Conservation (phyloP, 2,113 vertebrate genomes). For the Ictalurus punctatus region DNA sequence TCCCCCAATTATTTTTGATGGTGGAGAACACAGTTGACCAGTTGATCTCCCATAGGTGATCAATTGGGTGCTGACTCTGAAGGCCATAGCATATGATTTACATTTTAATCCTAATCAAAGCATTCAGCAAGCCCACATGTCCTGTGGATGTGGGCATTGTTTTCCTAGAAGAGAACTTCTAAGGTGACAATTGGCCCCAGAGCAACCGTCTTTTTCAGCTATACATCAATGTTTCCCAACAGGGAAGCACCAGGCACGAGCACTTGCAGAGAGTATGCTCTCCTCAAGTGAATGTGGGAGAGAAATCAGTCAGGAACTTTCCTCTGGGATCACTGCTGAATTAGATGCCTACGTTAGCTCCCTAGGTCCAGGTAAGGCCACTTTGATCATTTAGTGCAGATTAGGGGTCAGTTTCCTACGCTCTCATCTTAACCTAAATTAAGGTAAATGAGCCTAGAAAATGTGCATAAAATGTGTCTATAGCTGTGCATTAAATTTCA, state of each 20-base stretch:
- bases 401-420: background rate
- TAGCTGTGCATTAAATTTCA: background rate
- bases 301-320: slow-evolving; percentile 87
- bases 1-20: too few relatives aligned
- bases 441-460: background rate
- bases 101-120: background rate
- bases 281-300: slow-evolving; percentile 84
- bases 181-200: background rate
- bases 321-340: slow-evolving; percentile 83
- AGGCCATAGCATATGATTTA: background rate
- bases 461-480: background rate
- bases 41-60: background rate
- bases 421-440: background rate
- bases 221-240: slow-evolving; percentile 40
- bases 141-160: background rate
- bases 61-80: background rate
- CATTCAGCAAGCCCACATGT: background rate
- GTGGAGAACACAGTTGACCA: background rate
- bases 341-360: slow-evolving; percentile 85
- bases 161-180: background rate
- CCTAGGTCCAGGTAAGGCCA: slow-evolving; percentile 83
- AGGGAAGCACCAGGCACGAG: slow-evolving; percentile 93
- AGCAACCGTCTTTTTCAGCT: background rate
- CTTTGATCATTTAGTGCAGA: background rate
- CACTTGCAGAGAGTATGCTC: slow-evolving; percentile 88